Evolutionary conservation across 2,888 invertebrate genomes (phyloP), one percentile per base, ranked within the genome.

Genomic region (Tachina grossa): DNA sequence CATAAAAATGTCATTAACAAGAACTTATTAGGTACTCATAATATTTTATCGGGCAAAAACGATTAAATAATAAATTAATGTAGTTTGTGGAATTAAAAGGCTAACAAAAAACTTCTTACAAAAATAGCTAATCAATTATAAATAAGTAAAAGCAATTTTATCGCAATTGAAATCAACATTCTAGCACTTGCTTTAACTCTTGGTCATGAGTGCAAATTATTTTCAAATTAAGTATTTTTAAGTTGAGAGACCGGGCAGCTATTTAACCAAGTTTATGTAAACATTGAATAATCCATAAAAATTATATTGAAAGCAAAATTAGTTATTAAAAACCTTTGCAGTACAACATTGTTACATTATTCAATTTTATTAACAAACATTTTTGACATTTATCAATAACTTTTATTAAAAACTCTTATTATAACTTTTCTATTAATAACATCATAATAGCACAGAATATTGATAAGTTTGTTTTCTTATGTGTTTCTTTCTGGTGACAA

Each of bases 81-180:
- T 41, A 61, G 16, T 61, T 41, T 61, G 31, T n/a, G 39, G 9
- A 59, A 39, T 59, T 59, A 59, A 59, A n/a, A 59, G 59, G 39
- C n/a, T 16, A 16, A n/a, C 41, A 16, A 59, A 59, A 59, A 19
- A 8, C 6, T 16, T 41, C 41, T 59, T 22, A 31, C 3, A 19
- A 57, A 31, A 57, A 31, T 14, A 31, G 6, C 14, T 8, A 13
- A 57, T 57, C 31, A 57, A 14, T 57, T 41, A 59, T n/a, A 59
- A 59, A 9, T 41, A 59, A 41, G n/a, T 41, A 43, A 61, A 61
- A 61, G 11, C 4, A 16, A 61, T 61, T 41, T 61, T 61, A 61
- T 61, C 61, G 43, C 41, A n/a, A 43, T 43, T 41, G 16, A 16
- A 61, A 59, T 59, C 39, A 16, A 9, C n/a, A 16, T 10, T 55